Evolutionary conservation across 2,888 invertebrate genomes (phyloP).

Genomic region (Podotricha telesiphe): DNA sequence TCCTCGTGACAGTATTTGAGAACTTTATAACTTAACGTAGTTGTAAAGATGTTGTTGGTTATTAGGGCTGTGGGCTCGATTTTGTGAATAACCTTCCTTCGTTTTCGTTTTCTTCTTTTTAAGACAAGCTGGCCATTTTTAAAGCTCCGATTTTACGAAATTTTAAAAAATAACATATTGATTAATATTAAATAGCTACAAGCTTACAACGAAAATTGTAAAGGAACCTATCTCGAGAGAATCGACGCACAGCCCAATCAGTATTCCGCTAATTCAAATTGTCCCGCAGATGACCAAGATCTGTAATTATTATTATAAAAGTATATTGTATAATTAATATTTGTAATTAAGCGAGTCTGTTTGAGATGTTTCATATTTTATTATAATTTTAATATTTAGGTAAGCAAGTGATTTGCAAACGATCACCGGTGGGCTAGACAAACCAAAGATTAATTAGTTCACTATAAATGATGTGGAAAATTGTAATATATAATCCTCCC

Average conservation of each 20-base stretch:
- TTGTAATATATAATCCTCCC: conserved; percentile 76
- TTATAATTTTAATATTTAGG: conserved; percentile 53
- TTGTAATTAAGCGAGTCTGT: conserved; percentile 57
- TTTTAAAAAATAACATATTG: neutral
- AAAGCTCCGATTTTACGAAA: neutral
- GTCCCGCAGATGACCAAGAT: conserved; percentile 27
- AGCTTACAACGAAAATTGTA: too few species aligned
- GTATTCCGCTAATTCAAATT: conserved; percentile 35
- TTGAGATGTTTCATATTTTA: conserved; percentile 68
- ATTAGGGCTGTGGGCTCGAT: conserved; percentile 2
- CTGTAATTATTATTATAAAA: conserved; percentile 34
- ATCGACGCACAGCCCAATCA: conserved; percentile 27
- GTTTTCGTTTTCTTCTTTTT: neutral
- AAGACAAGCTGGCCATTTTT: neutral
- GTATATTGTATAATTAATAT: conserved; percentile 42
- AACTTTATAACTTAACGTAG: conserved; percentile 21
- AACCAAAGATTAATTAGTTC: conserved; percentile 79
- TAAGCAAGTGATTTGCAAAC: conserved; percentile 61
- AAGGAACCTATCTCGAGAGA: neutral
- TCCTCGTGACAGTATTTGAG: conserved; percentile 42
- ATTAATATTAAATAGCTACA: neutral
- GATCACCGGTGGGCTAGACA: conserved; percentile 78
- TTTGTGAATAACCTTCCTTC: neutral
- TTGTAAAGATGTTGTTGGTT: conserved; percentile 29
- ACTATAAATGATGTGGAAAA: conserved; percentile 59